These are phyloP conservation scores for Meloidogyne exigua DNA, from an alignment of 1,140 invertebrate genomes.

Conservation along the genomic window DNA sequence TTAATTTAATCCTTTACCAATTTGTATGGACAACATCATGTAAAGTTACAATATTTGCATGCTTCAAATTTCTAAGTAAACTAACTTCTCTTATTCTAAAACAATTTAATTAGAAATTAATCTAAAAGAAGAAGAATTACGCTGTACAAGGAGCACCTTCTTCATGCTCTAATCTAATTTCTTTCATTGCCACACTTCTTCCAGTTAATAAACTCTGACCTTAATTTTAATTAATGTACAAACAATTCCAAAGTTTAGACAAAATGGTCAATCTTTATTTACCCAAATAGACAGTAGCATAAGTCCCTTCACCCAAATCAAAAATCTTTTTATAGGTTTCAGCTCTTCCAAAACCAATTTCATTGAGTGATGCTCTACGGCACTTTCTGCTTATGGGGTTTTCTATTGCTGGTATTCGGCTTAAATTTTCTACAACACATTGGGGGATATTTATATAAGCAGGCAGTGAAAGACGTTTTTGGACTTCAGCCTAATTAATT, in stretches of 20 bases:
- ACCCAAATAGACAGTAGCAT: slow-evolving; percentile 76
- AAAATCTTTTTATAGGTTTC: slow-evolving; percentile 73
- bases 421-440: slow-evolving; percentile 65
- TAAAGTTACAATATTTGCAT: slow-evolving; percentile 72
- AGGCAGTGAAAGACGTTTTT: slow-evolving; percentile 67
- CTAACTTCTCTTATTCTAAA: slow-evolving; percentile 71
- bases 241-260: too few species aligned
- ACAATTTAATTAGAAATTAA: background rate
- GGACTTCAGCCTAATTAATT: slow-evolving; percentile 64
- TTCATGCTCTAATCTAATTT: slow-evolving; percentile 75
- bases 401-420: slow-evolving; percentile 64
- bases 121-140: background rate
- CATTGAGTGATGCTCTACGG: slow-evolving; percentile 67
- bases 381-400: slow-evolving; percentile 64
- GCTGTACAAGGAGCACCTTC: slow-evolving; percentile 77
- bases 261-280: slow-evolving; percentile 59
- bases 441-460: slow-evolving; percentile 67
- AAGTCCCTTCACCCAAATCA: slow-evolving; percentile 73
- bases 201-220: slow-evolving; percentile 70
- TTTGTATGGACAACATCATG: slow-evolving; percentile 76
- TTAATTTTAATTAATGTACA: too few species aligned
- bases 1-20: background rate
- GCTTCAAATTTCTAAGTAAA: slow-evolving; percentile 68
- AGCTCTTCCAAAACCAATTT: slow-evolving; percentile 76
- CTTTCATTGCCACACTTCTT: slow-evolving; percentile 73